Evolutionary conservation across 1,140 invertebrate species (phyloP).

Genomic region (Tigriopus japonicus): DNA sequence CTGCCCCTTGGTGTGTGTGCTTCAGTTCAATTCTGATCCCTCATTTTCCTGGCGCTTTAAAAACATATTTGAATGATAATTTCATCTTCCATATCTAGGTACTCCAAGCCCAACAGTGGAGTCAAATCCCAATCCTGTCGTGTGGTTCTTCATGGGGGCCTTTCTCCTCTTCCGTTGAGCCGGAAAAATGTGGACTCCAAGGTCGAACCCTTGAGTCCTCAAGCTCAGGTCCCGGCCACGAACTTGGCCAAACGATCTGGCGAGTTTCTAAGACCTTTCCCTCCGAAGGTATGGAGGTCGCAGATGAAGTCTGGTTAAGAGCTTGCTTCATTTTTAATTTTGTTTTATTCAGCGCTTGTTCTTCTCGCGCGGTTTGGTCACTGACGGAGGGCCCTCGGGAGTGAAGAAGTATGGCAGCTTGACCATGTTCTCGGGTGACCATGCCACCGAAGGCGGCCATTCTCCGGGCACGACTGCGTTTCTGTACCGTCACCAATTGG

Average conservation of each 20-base stretch:
- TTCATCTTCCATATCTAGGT: too few species aligned
- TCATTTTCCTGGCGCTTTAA: not conserved
- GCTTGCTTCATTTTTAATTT: not conserved
- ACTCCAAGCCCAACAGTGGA: not conserved
- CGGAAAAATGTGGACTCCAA: not conserved
- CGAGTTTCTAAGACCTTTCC: not conserved
- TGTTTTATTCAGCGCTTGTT: not conserved
- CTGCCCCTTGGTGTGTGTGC: too few species aligned
- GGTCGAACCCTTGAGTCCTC: not conserved
- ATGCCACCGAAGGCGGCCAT: not conserved
- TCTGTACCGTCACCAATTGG: slow-evolving; percentile 62
- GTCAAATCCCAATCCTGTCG: not conserved
- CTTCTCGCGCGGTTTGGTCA: not conserved
- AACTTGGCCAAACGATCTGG: not conserved
- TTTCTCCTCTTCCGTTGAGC: not conserved
- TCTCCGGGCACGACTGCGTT: slow-evolving; percentile 31
- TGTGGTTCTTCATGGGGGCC: not conserved
- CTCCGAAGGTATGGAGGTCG: not conserved
- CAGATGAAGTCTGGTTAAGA: too few species aligned
- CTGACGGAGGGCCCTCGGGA: not conserved
- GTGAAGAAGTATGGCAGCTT: not conserved
- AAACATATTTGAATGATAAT: not conserved
- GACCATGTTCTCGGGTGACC: not conserved
- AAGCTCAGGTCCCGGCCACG: not conserved
- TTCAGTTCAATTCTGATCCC: too few species aligned